phyloP scores from a whole-genome alignment of 2,888 invertebrate genomes.

The Odontocolon sp. region DNA sequence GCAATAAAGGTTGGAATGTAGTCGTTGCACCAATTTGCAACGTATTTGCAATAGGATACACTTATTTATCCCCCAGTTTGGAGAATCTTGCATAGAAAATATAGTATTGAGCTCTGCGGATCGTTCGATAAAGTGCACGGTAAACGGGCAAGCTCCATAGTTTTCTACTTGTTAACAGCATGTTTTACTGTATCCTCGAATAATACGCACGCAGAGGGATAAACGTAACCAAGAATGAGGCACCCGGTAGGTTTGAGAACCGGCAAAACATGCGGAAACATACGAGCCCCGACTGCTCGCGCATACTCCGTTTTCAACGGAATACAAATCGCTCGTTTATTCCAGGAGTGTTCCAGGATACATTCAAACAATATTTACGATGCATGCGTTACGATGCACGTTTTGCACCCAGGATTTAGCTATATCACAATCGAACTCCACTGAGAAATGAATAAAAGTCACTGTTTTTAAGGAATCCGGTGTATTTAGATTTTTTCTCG shows the following conservation, averaged over 20 bases:
- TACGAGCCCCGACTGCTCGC: constrained; percentile 16
- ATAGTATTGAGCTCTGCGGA: constrained; percentile 51
- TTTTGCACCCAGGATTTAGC: not conserved
- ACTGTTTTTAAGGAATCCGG: constrained; percentile 13
- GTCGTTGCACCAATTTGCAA: constrained; percentile 51
- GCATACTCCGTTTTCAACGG: constrained; percentile 41
- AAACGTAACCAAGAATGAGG: too few relatives aligned
- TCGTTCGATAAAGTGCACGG: constrained; percentile 57
- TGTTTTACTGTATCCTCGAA: constrained; percentile 43
- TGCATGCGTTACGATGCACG: constrained; percentile 19
- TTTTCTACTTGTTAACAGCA: constrained; percentile 58
- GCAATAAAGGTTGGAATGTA: not conserved
- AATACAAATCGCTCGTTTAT: constrained; percentile 61
- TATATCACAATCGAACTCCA: constrained; percentile 8
- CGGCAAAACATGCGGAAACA: constrained; percentile 57
- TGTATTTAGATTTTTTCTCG: constrained; percentile 25
- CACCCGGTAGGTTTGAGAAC: constrained; percentile 10
- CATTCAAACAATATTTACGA: constrained; percentile 54
- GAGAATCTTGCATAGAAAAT: constrained; percentile 49
- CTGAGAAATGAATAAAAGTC: not conserved
- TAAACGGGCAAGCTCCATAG: constrained; percentile 38
- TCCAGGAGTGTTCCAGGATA: constrained; percentile 37
- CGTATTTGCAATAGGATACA: constrained; percentile 34
- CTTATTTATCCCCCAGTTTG: constrained; percentile 48
- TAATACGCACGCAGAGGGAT: constrained; percentile 43